Base-by-base conservation (phyloP, 2,888 invertebrate genomes). In the Acanthosoma haemorrhoidale region DNA sequence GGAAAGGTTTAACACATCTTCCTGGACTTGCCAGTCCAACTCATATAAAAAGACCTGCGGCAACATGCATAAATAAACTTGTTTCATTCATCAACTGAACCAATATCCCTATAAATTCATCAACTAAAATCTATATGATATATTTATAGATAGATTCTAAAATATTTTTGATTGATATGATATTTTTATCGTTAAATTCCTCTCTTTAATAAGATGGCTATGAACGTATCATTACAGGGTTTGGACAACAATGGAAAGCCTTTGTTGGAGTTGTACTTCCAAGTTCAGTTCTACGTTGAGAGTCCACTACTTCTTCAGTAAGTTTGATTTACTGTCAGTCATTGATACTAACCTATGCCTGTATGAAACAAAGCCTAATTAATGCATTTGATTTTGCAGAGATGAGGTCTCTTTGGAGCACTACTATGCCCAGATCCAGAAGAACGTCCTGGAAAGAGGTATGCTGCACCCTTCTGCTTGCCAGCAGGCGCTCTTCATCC, bases 251-350 rank as follows among this genome's bases (percentile, higher is more conserved):
- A 91, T 81, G 94, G 94, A 76, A 89, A 91, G 78, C 94, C 95
- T 72, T 87, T 94, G 73, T 84, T 96, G 78, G 91, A 91, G 77
- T 86, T 96, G 80, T 90, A 94, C 82, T 89, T 96, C 80, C 88
- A 93, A 76, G 92, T 96, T 78, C 93, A 95, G 82, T 95, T 92
- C 82, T 95, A 95, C 83, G 91, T 95, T 78, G 94, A 95, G 83
- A 92, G 92, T 79, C 92, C 94, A 73, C 85, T 93, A 77, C 86
- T 95, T 75, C 84, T 95, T 78, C 89, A 92, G 86, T 86, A 79
- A 80, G 76, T 75, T 69, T 9, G n/a, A 15, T 21, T 31, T 25
- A n/a, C 18, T 3, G 1, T 11, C 8, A 58, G 21, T 58, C 21
- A 2, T 31, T 29, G 11, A 2, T 1, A 1, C 16, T 29, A 32